Base-by-base conservation (phyloP, 2,113 vertebrate genomes). In the Donacobius atricapilla region DNA sequence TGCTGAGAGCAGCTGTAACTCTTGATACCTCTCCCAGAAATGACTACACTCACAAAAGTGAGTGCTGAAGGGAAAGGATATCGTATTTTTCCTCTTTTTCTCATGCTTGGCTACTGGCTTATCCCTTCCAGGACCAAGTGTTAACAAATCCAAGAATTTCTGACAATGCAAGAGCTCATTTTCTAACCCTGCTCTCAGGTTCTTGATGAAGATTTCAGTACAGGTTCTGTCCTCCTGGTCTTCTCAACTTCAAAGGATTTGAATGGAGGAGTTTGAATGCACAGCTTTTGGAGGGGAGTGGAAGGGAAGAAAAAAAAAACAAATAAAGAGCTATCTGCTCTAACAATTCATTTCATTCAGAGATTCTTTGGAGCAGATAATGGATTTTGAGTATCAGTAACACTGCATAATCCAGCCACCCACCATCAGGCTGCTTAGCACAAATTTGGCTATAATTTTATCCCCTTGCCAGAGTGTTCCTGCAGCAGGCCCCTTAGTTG, bases 381-480 rank as follows among this genome's bases (percentile, higher is more conserved):
- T 42, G 21, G 63, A 70, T 73, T 85, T 12, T 58, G 89, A 91
- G 24, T 39, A 78, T 14, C 91, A 82, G 48, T 16, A 31, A 45
- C 25, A 48, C 11, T 72, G 33, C 63, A 70, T 33, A 83, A 81
- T 65, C 58, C 94, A 93, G 19, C 82, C 95, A 75, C 92, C 93
- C 95, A 92, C 94, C 56, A 54, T 25, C 93, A 93, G 82, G 68
- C 94, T 97, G 94, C 71, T 91, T 10, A 63, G 40, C 82, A 70
- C 47, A 68, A 58, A 83, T 83, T 92, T 70, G 82, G 87, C 54
- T 71, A 4, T 24, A 9, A 22, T 57, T 63, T 71, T 63, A 72
- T 35, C 35, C 28, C 75, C 68, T 88, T 64, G 60, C 93, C 94
- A 93, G 58, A 94, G 56, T 60, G 87, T 56, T 94, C 93, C 90